Evolutionary conservation across 2,797 vertebrate genomes (phyloP).

Genomic region (Lacerta agilis): DNA sequence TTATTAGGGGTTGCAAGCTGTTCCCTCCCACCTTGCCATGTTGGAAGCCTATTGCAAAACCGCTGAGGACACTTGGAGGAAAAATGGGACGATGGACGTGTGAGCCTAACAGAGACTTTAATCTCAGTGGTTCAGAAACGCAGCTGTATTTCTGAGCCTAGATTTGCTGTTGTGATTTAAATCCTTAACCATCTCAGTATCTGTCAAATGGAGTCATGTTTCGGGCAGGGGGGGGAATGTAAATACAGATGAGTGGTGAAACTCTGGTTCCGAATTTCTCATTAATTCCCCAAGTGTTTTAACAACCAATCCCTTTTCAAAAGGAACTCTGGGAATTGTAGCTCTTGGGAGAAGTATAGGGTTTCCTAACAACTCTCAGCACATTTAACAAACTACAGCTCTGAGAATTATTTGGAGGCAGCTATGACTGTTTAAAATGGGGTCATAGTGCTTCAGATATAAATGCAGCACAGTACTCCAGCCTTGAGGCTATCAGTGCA

Average conservation of each 20-base stretch:
- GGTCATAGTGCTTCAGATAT: too few species aligned
- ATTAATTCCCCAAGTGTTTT: not conserved
- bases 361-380: too few species aligned
- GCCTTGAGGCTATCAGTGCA: too few species aligned
- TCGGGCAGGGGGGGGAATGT: not conserved
- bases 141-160: not conserved
- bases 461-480: too few species aligned
- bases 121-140: not conserved
- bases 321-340: too few species aligned
- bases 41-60: not conserved
- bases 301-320: too few species aligned
- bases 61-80: not conserved
- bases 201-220: not conserved
- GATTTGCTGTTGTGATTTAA: not conserved
- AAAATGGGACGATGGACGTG: not conserved
- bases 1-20: not conserved
- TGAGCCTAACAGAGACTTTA: not conserved
- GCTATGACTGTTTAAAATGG: too few species aligned
- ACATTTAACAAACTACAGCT: too few species aligned
- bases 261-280: too few species aligned
- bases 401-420: too few species aligned
- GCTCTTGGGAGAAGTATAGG: too few species aligned
- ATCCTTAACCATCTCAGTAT: not conserved
- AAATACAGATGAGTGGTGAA: not conserved
- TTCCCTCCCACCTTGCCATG: not conserved